Conservation (phyloP, 2,888 invertebrate genomes). For the Phyllotreta cruciferae region DNA sequence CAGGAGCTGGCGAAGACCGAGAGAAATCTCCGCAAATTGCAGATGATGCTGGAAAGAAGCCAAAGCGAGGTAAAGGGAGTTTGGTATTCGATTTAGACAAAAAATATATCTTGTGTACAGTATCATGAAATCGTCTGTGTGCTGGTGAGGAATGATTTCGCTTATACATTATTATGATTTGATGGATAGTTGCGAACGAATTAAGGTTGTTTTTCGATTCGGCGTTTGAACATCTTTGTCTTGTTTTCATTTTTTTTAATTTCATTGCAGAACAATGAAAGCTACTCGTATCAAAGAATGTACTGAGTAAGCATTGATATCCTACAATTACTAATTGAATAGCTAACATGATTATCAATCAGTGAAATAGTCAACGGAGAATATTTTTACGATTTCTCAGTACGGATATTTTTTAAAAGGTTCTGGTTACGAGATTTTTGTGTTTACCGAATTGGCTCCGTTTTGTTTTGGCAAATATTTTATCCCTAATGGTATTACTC, state of each 20-base stretch:
- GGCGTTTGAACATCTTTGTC: neutral
- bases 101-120: constrained; percentile 20
- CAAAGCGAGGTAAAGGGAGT: constrained; percentile 53
- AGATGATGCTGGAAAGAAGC: constrained; percentile 63
- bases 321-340: constrained; percentile 12
- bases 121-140: constrained; percentile 35
- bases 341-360: constrained; percentile 3
- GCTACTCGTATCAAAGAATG: constrained; percentile 5
- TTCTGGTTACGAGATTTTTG: neutral
- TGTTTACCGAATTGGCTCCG: too few species aligned
- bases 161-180: constrained; percentile 33
- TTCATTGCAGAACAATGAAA: neutral
- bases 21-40: constrained; percentile 67
- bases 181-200: constrained; percentile 17
- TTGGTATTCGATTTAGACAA: neutral
- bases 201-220: neutral
- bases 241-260: constrained; percentile 5
- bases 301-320: constrained; percentile 14
- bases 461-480: too few species aligned
- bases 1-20: constrained; percentile 67
- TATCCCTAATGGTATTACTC: neutral
- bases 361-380: neutral
- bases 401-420: neutral
- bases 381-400: constrained; percentile 9
- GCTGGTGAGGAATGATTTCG: constrained; percentile 38